Evolutionary conservation across 2,888 invertebrate genomes (phyloP), one percentile per base, ranked within the genome.

Genomic region (Sisyra nigra): DNA sequence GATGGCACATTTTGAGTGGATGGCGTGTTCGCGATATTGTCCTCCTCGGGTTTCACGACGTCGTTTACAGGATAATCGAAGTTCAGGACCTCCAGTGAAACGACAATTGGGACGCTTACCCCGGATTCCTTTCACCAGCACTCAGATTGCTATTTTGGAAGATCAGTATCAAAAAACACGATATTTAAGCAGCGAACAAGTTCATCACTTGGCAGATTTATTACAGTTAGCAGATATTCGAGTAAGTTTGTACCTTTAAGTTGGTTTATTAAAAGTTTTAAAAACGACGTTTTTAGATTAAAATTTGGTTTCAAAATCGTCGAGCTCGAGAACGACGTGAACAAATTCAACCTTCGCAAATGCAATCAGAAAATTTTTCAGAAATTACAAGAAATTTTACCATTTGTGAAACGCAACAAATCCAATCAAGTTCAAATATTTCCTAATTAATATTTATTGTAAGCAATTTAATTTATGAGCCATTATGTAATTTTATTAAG

Each of bases 271-370:
- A 24, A 24, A 24, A 24, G 7, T 36, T 34, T 29, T 2, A n/a
- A n/a, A n/a, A n/a, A n/a, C n/a, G 7, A 41, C 35, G 39, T 46
- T 48, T 52, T 9, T 41, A 58, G 58, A 57, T 59, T 4, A 62
- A 80, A 66, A 84, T 84, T 51, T 84, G 84, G 84, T 84, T 84
- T 57, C 83, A 84, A 71, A 84, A 84, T 58, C 72, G 84, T 37
- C 68, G 84, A 40, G 84, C 84, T 0, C 67, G 83, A 29, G 81
- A 82, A 53, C 65, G 82, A 49, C 67, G 82, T 50, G 83, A 84
- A 59, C 14, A 34, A 15, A 41, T 34, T 41, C 31, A 41, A 41
- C 24, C 24, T 5, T 24, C 24, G 24, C 24, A 24, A 24, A 7
- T 24, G 7, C 3, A 24, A 7, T 7, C 3, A 3, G 24, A 24